Percentiles rank a stretch among this genome's conserved stretches.
These are phyloP conservation scores for Pogonophryne albipinna DNA, from an alignment of 2,797 vertebrate genomes.

Conservation along the genomic window DNA sequence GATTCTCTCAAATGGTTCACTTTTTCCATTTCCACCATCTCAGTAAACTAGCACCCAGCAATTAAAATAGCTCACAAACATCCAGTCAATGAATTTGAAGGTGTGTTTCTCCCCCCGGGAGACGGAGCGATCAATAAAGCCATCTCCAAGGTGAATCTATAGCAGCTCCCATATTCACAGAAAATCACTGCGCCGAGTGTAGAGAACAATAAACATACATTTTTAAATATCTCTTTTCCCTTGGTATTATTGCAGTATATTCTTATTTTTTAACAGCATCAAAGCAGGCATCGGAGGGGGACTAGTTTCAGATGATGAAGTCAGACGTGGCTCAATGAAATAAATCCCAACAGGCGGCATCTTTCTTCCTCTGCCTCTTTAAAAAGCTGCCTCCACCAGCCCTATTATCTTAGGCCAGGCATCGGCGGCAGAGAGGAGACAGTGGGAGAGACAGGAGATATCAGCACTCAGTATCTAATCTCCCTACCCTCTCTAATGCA, in stretches of 20 bases:
- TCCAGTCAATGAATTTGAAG: conserved; percentile 56
- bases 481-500: conserved; percentile 73
- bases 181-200: conserved; percentile 10
- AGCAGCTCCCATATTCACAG: conserved; percentile 42
- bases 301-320: conserved; percentile 36
- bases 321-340: conserved; percentile 52
- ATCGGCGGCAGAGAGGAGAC: conserved; percentile 44
- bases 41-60: conserved; percentile 20
- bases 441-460: conserved; percentile 57
- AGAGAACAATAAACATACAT: not conserved
- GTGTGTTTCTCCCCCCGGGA: conserved; percentile 32
- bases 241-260: conserved; percentile 18
- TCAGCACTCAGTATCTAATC: conserved; percentile 80
- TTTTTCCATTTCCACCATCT: no score
- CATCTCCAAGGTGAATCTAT: conserved; percentile 68
- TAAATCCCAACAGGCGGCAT: conserved; percentile 67
- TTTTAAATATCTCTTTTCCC: conserved; percentile 8
- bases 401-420: conserved; percentile 62
- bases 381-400: conserved; percentile 59
- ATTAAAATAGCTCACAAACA: conserved; percentile 60
- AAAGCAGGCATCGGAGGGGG: conserved; percentile 31
- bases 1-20: no score
- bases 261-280: conserved; percentile 38
- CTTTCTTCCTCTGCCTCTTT: conserved; percentile 61
- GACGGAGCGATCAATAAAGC: conserved; percentile 58